Evolutionary conservation across 2,888 invertebrate genomes (phyloP).

Genomic region (Meandrusa payeni): DNA sequence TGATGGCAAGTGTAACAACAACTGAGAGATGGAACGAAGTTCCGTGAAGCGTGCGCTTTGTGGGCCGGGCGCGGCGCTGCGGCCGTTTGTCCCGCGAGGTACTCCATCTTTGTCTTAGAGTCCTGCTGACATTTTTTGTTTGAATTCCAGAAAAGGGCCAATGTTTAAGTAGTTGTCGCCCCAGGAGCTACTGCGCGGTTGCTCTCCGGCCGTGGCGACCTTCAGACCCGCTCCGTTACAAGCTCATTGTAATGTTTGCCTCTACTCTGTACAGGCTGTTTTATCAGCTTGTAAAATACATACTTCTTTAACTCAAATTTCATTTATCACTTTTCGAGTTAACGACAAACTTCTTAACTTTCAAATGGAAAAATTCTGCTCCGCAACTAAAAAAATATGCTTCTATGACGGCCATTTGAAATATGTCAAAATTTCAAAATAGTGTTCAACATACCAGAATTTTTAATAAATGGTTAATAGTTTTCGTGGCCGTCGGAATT

Average conservation of each 20-base stretch:
- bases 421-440: too few species aligned
- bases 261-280: slow-evolving; percentile 30
- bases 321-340: too few species aligned
- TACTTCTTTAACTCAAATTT: too few species aligned
- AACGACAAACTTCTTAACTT: too few species aligned
- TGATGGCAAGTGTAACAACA: slow-evolving; percentile 42
- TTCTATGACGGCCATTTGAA: too few species aligned
- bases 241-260: slow-evolving; percentile 26
- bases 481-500: too few species aligned
- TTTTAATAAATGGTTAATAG: too few species aligned
- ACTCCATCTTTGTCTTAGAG: slow-evolving; percentile 40
- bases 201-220: slow-evolving; percentile 27
- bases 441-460: too few species aligned
- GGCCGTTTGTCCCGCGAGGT: slow-evolving; percentile 32
- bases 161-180: slow-evolving; percentile 50
- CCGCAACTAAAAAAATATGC: too few species aligned
- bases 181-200: slow-evolving; percentile 69
- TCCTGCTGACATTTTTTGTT: slow-evolving; percentile 43
- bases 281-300: too few species aligned
- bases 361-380: too few species aligned
- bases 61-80: slow-evolving; percentile 41
- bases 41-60: slow-evolving; percentile 33
- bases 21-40: slow-evolving; percentile 17
- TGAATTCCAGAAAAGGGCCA: slow-evolving; percentile 20
- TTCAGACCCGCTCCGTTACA: slow-evolving; percentile 37